Evolutionary conservation across 2,797 vertebrate species (phyloP).

Genomic region (Trachurus trachurus): DNA sequence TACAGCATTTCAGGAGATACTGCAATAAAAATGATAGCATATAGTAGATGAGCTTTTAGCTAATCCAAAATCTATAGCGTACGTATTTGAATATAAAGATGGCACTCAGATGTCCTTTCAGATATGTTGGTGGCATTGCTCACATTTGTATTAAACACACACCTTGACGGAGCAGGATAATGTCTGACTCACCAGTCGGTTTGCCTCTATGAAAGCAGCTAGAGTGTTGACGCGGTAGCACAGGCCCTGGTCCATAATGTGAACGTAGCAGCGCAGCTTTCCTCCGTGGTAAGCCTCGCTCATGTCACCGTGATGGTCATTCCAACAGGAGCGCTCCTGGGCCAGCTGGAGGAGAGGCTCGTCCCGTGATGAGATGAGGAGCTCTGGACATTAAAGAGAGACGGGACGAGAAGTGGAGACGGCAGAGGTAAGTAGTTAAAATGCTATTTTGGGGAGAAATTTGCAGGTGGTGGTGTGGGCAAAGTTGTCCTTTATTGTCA

Average conservation of each 20-base stretch:
- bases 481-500: background rate
- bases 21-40: too few relatives aligned
- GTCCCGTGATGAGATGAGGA: conserved; percentile 85
- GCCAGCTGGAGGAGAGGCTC: conserved; percentile 89
- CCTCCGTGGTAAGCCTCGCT: conserved; percentile 91
- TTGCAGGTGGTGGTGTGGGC: background rate
- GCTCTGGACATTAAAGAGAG: conserved; percentile 65
- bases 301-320: conserved; percentile 93
- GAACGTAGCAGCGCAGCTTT: conserved; percentile 94
- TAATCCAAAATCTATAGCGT: background rate
- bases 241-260: conserved; percentile 94
- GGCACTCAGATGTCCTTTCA: background rate
- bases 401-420: background rate
- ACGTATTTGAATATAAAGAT: too few relatives aligned
- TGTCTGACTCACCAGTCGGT: conserved; percentile 90
- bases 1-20: too few relatives aligned
- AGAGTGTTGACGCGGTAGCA: conserved; percentile 96
- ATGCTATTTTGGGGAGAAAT: background rate
- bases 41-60: background rate
- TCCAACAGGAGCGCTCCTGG: conserved; percentile 93
- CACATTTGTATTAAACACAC: background rate
- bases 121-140: background rate
- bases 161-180: too few relatives aligned
- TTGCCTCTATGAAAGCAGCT: conserved; percentile 95
- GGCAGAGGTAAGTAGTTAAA: background rate